phyloP scores from a whole-genome alignment of 1,140 invertebrate species.

The Drosophila carrolli region DNA sequence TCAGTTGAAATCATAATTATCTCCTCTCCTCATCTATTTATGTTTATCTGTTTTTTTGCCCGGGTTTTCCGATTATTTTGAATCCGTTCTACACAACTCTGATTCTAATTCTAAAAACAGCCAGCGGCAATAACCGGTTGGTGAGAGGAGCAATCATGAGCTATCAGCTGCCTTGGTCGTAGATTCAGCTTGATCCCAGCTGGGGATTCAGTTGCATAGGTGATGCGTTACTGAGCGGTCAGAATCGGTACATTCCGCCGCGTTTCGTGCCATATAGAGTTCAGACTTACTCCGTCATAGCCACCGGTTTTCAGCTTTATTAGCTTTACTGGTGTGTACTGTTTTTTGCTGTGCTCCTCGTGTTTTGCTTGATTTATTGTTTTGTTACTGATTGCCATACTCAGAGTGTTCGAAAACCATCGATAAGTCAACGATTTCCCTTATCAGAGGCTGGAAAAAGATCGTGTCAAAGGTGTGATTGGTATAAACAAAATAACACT shows the following conservation, averaged over 20 bases:
- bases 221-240: conserved; percentile 37
- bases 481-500: neutral
- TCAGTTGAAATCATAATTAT: neutral
- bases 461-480: conserved; percentile 44
- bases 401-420: neutral
- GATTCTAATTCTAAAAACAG: conserved; percentile 14
- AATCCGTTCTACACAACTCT: neutral
- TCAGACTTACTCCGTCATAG: neutral
- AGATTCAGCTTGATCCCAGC: neutral
- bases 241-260: conserved; percentile 5
- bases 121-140: conserved; percentile 14
- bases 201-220: conserved; percentile 19
- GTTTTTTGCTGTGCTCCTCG: neutral
- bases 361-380: conserved; percentile 6
- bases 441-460: conserved; percentile 29
- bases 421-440: neutral
- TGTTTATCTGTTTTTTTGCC: conserved; percentile 3
- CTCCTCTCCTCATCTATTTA: conserved; percentile 2
- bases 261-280: neutral
- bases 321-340: neutral
- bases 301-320: conserved; percentile 20
- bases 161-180: neutral
- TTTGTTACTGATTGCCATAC: neutral
- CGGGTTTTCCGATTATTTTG: conserved; percentile 2
- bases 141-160: neutral